phyloP scores from a whole-genome alignment of 1,140 invertebrate species.

The Cotesia vestalis region DNA sequence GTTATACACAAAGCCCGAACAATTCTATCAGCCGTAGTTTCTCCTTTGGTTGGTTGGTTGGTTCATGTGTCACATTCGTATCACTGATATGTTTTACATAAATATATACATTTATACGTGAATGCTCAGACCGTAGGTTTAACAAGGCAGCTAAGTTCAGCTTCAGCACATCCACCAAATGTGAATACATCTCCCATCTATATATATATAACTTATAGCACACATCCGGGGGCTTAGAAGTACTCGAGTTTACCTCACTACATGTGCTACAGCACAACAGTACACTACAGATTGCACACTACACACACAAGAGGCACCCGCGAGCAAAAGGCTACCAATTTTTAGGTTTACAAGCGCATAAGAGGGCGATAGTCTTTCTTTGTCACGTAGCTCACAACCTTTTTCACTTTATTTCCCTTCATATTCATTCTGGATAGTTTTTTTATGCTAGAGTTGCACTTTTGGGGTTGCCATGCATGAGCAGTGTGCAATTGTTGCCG shows the following conservation, averaged over 20 bases:
- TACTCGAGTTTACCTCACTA: conserved; percentile 61
- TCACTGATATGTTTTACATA: not conserved
- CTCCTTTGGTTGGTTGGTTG: no score
- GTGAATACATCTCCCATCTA: not conserved
- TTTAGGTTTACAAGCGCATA: conserved; percentile 38
- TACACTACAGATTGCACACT: no score
- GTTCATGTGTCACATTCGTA: not conserved
- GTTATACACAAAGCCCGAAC: conserved; percentile 1
- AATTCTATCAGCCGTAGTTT: not conserved
- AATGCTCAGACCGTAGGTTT: no score
- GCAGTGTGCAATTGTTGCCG: conserved; percentile 16
- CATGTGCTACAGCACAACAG: no score
- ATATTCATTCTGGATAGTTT: not conserved
- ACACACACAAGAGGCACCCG: conserved; percentile 55
- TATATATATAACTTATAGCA: not conserved
- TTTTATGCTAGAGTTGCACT: not conserved
- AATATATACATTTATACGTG: not conserved
- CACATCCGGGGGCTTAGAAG: conserved; percentile 40
- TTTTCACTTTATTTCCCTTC: not conserved
- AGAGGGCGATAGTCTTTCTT: conserved; percentile 10
- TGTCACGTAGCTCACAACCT: no score
- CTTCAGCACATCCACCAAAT: conserved; percentile 32
- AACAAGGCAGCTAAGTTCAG: conserved; percentile 10
- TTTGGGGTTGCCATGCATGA: conserved; percentile 15
- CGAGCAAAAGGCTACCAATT: conserved; percentile 54